Percentiles rank a stretch among this genome's conserved stretches.
phyloP scores from a whole-genome alignment of 2,113 vertebrate species.

The Seriola aureovittata region DNA sequence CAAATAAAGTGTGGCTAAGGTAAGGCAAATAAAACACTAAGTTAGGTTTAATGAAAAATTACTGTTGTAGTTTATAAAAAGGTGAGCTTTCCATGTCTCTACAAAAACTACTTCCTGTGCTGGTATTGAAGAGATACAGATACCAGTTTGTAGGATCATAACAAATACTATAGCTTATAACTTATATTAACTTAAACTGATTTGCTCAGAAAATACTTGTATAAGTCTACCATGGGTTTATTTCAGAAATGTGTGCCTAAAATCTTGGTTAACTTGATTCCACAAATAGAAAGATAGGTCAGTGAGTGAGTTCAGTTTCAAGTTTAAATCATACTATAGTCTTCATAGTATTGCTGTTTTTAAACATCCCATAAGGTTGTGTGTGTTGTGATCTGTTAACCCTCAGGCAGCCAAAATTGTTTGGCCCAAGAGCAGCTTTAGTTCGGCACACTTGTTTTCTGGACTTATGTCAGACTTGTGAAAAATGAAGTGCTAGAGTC shows the following conservation, averaged over 20 bases:
- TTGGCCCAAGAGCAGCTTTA: not conserved
- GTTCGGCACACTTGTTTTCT: slow-evolving; percentile 38
- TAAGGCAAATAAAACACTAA: no score
- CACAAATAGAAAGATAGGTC: not conserved
- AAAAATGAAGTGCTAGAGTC: slow-evolving; percentile 34
- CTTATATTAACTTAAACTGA: no score
- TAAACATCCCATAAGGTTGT: not conserved
- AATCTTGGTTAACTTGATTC: not conserved
- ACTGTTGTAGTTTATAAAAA: not conserved
- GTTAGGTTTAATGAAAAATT: not conserved
- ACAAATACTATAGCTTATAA: not conserved
- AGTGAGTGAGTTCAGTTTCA: not conserved
- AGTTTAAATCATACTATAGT: not conserved
- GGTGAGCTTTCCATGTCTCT: not conserved
- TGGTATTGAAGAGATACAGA: not conserved
- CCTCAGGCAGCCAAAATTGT: not conserved
- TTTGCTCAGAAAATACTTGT: not conserved
- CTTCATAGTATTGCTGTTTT: not conserved
- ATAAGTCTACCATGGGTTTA: not conserved
- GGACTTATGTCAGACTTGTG: slow-evolving; percentile 12
- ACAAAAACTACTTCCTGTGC: not conserved
- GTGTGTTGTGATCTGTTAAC: not conserved
- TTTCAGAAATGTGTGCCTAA: not conserved
- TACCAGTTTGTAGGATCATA: not conserved
- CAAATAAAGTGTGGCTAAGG: no score